Conservation (phyloP, 2,888 invertebrate genomes). For the Drosophila austrosaltans region DNA sequence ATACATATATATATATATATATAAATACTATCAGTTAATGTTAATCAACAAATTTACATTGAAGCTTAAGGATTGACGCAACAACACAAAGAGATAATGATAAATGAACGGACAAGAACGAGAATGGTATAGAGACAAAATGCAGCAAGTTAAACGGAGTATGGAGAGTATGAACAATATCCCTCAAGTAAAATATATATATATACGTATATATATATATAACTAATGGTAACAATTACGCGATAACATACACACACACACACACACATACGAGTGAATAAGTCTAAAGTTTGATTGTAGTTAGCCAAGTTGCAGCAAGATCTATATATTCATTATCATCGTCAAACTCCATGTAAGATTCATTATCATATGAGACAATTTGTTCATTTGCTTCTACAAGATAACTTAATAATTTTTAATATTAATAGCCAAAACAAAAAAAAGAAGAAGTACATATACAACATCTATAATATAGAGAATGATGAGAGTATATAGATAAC, state of each 20-base stretch:
- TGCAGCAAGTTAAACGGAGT: not conserved
- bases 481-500: conserved; percentile 38
- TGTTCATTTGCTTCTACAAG: conserved; percentile 47
- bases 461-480: conserved; percentile 21
- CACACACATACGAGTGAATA: conserved; percentile 40
- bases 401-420: conserved; percentile 25
- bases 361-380: conserved; percentile 11
- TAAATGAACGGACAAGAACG: conserved; percentile 44
- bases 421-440: conserved; percentile 51
- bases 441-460: conserved; percentile 36
- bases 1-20: conserved; percentile 31
- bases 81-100: conserved; percentile 25
- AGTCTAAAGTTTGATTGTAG: conserved; percentile 50
- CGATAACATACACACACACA: conserved; percentile 26
- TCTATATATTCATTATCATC: conserved; percentile 20
- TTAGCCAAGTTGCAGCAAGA: conserved; percentile 47
- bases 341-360: conserved; percentile 17
- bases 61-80: conserved; percentile 39
- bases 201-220: conserved; percentile 56
- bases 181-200: conserved; percentile 17
- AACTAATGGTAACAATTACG: conserved; percentile 60
- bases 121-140: conserved; percentile 19
- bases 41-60: conserved; percentile 53
- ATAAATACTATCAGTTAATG: conserved; percentile 55
- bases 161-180: conserved; percentile 16